phyloP scores from a whole-genome alignment of 2,888 invertebrate species.

The Blera fallax region DNA sequence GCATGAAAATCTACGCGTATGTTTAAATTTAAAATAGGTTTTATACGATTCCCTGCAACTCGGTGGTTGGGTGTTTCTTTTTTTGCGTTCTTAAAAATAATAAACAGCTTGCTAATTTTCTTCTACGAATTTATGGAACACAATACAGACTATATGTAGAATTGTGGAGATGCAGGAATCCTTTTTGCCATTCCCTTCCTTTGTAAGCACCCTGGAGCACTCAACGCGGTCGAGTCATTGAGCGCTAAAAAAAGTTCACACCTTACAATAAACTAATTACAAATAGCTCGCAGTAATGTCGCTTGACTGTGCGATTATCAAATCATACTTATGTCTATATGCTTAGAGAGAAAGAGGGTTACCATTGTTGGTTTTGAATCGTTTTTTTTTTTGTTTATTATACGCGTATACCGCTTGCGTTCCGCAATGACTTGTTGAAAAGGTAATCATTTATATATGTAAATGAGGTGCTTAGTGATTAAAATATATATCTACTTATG shows the following conservation, averaged over 20 bases:
- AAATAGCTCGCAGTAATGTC: not conserved
- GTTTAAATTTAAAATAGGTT: not conserved
- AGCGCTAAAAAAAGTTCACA: conserved; percentile 1
- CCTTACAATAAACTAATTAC: conserved; percentile 17
- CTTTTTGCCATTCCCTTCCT: not conserved
- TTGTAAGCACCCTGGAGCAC: not conserved
- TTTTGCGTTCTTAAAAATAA: not conserved
- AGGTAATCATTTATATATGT: not conserved
- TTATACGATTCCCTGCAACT: not conserved
- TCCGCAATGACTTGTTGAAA: not conserved
- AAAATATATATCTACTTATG: not conserved
- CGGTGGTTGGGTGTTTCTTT: not conserved
- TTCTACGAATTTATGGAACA: not conserved
- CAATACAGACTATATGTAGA: not conserved
- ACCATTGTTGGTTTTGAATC: not conserved
- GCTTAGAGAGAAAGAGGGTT: not conserved
- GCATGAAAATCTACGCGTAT: not conserved
- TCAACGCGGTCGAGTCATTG: not conserved
- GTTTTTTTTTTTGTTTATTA: not conserved
- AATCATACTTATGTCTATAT: not conserved
- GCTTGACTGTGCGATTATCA: not conserved
- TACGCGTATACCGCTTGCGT: not conserved
- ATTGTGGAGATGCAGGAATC: not conserved
- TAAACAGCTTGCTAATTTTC: not conserved
- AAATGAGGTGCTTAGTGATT: not conserved